A percentile compares a stretch with the other conserved stretches of the same genome.
Evolutionary conservation across 1,140 invertebrate species (phyloP).

Genomic region (Probaryconus sp.): DNA sequence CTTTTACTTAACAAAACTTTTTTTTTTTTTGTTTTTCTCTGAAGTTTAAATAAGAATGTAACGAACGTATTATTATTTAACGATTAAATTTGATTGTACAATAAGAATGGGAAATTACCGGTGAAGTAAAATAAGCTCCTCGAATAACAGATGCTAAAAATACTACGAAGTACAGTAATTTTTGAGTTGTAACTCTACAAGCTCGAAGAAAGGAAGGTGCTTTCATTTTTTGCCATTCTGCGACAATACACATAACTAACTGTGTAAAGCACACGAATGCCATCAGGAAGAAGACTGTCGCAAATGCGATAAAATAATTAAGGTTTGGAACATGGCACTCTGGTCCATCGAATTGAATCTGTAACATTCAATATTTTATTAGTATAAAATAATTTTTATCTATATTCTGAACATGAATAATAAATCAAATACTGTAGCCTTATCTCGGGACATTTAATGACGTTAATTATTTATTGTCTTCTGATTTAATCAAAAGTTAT

Average conservation of each 20-base stretch:
- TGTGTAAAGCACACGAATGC: constrained; percentile 92
- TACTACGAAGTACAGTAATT: constrained; percentile 92
- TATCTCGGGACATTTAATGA: too few species aligned
- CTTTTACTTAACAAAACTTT: too few species aligned
- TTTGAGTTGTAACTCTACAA: constrained; percentile 93
- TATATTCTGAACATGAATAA: too few species aligned
- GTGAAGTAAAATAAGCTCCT: constrained; percentile 93
- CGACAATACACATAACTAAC: constrained; percentile 88
- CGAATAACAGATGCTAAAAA: constrained; percentile 91
- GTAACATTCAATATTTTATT: constrained; percentile 51
- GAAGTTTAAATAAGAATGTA: too few species aligned
- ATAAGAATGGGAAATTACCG: constrained; percentile 80
- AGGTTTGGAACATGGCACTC: constrained; percentile 82
- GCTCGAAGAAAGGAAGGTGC: constrained; percentile 87
- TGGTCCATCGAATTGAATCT: constrained; percentile 85
- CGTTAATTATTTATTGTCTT: too few species aligned
- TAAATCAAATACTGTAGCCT: too few species aligned
- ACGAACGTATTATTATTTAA: too few species aligned
- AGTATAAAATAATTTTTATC: constrained; percentile 6
- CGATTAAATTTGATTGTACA: too few species aligned
- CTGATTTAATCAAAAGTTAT: too few species aligned
- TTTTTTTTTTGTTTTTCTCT: too few species aligned
- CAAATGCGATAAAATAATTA: constrained; percentile 86
- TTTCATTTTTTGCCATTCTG: constrained; percentile 90
- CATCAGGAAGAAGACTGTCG: constrained; percentile 88